phyloP scores from a whole-genome alignment of 2,888 invertebrate genomes.

The Thymelicus sylvestris region DNA sequence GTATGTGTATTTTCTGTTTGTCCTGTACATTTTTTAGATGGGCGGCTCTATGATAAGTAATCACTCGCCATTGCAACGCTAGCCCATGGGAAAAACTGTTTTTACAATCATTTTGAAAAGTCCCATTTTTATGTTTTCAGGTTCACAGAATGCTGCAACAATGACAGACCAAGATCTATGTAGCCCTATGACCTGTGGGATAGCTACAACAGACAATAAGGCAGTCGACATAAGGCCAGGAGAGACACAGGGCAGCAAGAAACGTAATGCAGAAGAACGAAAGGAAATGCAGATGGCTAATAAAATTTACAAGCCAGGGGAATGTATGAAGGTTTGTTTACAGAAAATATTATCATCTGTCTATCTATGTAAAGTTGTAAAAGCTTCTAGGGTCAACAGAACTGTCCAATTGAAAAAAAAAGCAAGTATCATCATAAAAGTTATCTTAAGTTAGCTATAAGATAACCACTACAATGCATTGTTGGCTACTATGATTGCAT shows the following conservation, averaged over 20 bases:
- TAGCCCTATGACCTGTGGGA: not conserved
- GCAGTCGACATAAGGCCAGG: slow-evolving; percentile 22
- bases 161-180: slow-evolving; percentile 5
- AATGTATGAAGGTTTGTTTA: slow-evolving; percentile 76
- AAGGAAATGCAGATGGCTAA: slow-evolving; percentile 51
- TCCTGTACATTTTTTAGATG: too few species aligned
- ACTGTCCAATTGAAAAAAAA: too few species aligned
- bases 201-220: not conserved
- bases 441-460: too few species aligned
- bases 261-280: slow-evolving; percentile 51
- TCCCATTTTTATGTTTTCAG: not conserved
- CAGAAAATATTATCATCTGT: not conserved
- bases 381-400: too few species aligned
- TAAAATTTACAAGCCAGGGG: slow-evolving; percentile 71
- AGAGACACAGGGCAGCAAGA: slow-evolving; percentile 45
- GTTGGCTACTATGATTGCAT: too few species aligned
- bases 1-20: not conserved
- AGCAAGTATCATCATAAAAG: too few species aligned
- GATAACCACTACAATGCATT: too few species aligned
- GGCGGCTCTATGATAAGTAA: too few species aligned
- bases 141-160: slow-evolving; percentile 10
- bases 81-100: too few species aligned
- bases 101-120: too few species aligned
- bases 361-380: too few species aligned
- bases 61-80: too few species aligned